phyloP scores from a whole-genome alignment of 1,140 invertebrate species.

The Drosophila ananassae region DNA sequence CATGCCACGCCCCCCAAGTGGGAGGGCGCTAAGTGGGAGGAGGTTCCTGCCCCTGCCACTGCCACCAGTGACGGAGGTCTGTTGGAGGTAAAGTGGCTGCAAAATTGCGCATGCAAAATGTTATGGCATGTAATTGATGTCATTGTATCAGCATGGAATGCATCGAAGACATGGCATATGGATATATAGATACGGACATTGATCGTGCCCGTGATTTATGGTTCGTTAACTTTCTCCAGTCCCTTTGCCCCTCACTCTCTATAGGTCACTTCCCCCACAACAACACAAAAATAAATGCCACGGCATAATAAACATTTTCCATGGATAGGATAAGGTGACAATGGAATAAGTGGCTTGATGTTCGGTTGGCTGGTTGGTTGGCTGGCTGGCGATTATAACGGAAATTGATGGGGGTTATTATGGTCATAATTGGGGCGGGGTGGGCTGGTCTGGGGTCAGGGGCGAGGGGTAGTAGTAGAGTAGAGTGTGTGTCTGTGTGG shows the following conservation, averaged over 20 bases:
- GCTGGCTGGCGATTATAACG: slow-evolving; percentile 49
- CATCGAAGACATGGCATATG: slow-evolving; percentile 53
- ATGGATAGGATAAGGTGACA: slow-evolving; percentile 50
- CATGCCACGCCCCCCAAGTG: neutral
- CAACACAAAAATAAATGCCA: slow-evolving; percentile 16
- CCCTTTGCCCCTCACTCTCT: neutral
- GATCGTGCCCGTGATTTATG: slow-evolving; percentile 66
- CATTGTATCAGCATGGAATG: slow-evolving; percentile 54
- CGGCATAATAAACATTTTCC: slow-evolving; percentile 42
- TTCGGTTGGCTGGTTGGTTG: slow-evolving; percentile 29
- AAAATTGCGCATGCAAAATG: slow-evolving; percentile 61
- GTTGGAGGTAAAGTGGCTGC: neutral
- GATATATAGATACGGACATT: slow-evolving; percentile 55
- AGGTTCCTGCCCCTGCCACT: slow-evolving; percentile 31
- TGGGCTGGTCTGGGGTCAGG: slow-evolving; percentile 5
- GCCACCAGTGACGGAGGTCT: neutral
- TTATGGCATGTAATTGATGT: slow-evolving; percentile 69
- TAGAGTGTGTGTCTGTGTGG: slow-evolving; percentile 1
- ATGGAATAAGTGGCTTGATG: slow-evolving; percentile 53
- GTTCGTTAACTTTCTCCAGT: slow-evolving; percentile 45
- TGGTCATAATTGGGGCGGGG: slow-evolving; percentile 50
- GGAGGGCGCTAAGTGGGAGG: slow-evolving; percentile 50
- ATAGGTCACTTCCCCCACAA: slow-evolving; percentile 4
- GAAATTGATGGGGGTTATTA: slow-evolving; percentile 62
- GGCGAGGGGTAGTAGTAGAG: slow-evolving; percentile 5